These are phyloP conservation scores for Himalopsyche kuldschensis DNA, from an alignment of 2,888 invertebrate genomes.

Conservation along the genomic window DNA sequence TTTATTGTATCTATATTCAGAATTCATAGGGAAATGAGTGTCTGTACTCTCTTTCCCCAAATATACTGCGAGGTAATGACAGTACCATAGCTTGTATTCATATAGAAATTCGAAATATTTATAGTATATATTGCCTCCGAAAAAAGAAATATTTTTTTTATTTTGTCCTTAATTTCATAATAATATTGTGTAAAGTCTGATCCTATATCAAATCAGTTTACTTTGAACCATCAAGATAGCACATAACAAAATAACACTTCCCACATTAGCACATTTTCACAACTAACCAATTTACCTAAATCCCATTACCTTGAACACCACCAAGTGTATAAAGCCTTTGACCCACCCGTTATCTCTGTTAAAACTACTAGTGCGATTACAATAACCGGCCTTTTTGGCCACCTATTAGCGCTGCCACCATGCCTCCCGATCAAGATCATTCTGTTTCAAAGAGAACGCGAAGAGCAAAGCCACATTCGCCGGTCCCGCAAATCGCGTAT, in stretches of 20 bases:
- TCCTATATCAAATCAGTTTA: background rate
- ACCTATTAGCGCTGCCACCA: background rate
- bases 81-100: no score
- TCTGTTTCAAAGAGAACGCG: background rate
- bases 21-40: no score
- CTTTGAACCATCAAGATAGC: background rate
- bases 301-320: background rate
- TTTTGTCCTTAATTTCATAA: no score
- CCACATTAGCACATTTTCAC: background rate
- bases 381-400: background rate
- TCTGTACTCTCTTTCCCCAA: no score
- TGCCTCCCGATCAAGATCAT: background rate
- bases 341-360: background rate
- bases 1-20: no score
- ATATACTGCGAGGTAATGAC: no score
- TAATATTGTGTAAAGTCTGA: no score
- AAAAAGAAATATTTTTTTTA: no score
- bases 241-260: background rate
- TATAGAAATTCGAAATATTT: no score
- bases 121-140: no score
- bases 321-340: background rate
- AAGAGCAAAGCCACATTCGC: no score
- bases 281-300: background rate
- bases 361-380: background rate
- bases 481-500: slow-evolving; percentile 3